Evolutionary conservation across 2,888 invertebrate genomes (phyloP), one percentile per base, ranked within the genome.

Genomic region (Caenorhabditis doughertyi): DNA sequence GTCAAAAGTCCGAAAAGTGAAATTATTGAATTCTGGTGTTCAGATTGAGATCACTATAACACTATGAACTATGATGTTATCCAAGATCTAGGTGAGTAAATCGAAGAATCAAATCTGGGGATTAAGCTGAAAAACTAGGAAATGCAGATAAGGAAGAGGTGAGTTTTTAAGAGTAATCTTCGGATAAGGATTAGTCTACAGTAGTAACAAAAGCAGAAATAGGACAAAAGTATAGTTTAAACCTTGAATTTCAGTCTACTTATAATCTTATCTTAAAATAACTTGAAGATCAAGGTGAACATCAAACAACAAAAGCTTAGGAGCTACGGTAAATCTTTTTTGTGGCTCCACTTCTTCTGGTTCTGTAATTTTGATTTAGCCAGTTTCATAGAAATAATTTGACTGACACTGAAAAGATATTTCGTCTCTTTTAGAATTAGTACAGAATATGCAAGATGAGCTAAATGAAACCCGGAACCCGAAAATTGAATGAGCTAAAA

Each of bases 1-100:
- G n/a, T 32, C 32, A 21, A n/a, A n/a, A n/a, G n/a, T 5, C 42
- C 7, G n/a, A 25, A n/a, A 16, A 42, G 1, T 25, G 60, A 60
- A 42, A 18, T 58, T 21, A 60, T 60, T 42, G 9, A 27, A 60
- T 60, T 39, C 16, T 42, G 60, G 60, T 60, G 60, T 60, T 60
- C 42, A 42, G 60, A 42, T 42, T 58, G 39, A 58, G 39, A 58
- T 58, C 5, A 58, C n/a, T n/a, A n/a, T n/a, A n/a, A n/a, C n/a
- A n/a, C n/a, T n/a, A 2, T 39, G 39, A 39, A 56, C 56, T 35
- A 58, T 39, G 58, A 58, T 58, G 35, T 51, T 51, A 25, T 51
- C 1, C 2, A 35, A n/a, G n/a, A n/a, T n/a, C n/a, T n/a, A 13
- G 23, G 2, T 32, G 9, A n/a, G 9, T 39, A 4, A 60, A 42